Conservation (phyloP, 2,113 vertebrate genomes). For the Tachysurus vachellii region DNA sequence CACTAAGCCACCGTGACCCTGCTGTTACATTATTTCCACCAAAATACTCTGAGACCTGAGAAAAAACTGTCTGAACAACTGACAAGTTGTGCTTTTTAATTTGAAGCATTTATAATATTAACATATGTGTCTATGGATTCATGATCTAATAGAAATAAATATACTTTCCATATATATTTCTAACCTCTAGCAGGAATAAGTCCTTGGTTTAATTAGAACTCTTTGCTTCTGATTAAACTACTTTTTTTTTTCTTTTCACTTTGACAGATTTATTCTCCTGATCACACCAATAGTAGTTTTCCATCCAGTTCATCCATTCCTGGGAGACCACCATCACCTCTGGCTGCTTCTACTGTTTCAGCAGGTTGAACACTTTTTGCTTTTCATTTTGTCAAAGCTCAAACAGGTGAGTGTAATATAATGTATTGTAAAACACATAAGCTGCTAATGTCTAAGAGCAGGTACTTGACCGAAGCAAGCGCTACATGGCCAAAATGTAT, state of each 20-base stretch:
- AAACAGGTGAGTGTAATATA: background rate
- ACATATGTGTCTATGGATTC: background rate
- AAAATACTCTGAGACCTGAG: slow-evolving; percentile 41
- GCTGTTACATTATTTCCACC: slow-evolving; percentile 58
- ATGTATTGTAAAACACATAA: background rate
- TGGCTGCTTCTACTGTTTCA: slow-evolving; percentile 74
- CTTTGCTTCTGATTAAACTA: slow-evolving; percentile 38
- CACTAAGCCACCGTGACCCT: no score
- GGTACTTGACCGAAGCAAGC: background rate
- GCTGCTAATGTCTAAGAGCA: background rate
- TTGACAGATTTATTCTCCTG: slow-evolving; percentile 95
- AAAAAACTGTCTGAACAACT: slow-evolving; percentile 62
- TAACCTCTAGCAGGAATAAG: background rate
- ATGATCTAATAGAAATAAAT: background rate
- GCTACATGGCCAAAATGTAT: background rate
- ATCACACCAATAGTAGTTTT: slow-evolving; percentile 96
- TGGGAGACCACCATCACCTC: slow-evolving; percentile 89
- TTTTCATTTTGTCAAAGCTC: background rate
- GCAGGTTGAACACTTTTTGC: slow-evolving; percentile 57
- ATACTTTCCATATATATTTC: background rate
- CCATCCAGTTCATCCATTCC: slow-evolving; percentile 94
- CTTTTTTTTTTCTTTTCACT: slow-evolving; percentile 56
- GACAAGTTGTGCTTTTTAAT: slow-evolving; percentile 66
- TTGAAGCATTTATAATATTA: slow-evolving; percentile 40
- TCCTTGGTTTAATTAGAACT: slow-evolving; percentile 57